Base-by-base conservation (phyloP, 2,888 invertebrate species). In the Meiosimyza decipiens region DNA sequence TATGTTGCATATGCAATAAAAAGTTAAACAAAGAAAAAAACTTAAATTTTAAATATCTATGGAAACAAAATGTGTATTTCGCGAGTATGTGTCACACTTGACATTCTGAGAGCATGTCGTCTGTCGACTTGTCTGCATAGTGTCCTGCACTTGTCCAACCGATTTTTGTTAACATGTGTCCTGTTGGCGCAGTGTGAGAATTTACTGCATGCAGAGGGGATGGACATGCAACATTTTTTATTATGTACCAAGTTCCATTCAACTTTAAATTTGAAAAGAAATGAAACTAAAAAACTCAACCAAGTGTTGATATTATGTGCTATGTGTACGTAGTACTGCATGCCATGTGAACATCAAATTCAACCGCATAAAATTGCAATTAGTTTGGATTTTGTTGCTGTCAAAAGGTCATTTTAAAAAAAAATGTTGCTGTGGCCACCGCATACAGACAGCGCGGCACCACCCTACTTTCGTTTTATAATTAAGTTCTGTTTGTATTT, bases 371-470 rank as follows among this genome's bases (percentile, higher is more conserved):
- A 59, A 69, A 69, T 60, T 60, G 60, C 60, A 50, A 69, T 69
- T 69, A 59, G 69, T 18, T 57, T 28, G 51, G 51, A 47, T 16
- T 60, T 57, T 60, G 60, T n/a, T 22, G 59, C 69, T 69, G 69
- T 60, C 69, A 69, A 69, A 60, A 69, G 60, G 60, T 69, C 28
- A 50, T 57, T 59, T 69, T 59, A 28, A 28, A 57, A 28, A 57
- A 6, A 57, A 28, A 13, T 22, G 28, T 57, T 40, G 9, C 40
- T 40, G 9, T 40, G 40, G 40, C 40, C 40, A 40, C 40, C 2
- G 9, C 40, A 40, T 40, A 9, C 40, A 40, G 40, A 40, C 40
- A 40, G 40, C 22, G 9, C 28, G 28, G 15, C 12, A 57, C 28
- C 15, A 13, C 15, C 22, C 28, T 15, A 5, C 57, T 57, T 9